A percentile compares a stretch with the other conserved stretches of the same genome.
phyloP scores from a whole-genome alignment of 2,888 invertebrate species.

The Sepiola atlantica region DNA sequence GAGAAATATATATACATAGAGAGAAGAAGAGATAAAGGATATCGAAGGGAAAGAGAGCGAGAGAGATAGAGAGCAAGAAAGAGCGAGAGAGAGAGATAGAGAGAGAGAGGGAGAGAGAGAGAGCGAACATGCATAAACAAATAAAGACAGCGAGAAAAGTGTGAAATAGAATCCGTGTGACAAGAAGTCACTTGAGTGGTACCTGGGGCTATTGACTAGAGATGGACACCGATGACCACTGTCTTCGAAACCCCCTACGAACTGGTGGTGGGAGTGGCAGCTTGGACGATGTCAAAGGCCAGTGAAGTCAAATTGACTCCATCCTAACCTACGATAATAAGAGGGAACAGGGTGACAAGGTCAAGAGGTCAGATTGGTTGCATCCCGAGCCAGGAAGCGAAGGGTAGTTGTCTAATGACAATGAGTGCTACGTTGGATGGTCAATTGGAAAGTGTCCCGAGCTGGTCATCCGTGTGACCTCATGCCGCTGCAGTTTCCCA shows the following conservation, averaged over 20 bases:
- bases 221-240: neutral
- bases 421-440: neutral
- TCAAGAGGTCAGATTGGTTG: neutral
- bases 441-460: conserved; percentile 20
- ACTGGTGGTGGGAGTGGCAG: neutral
- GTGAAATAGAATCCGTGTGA: neutral
- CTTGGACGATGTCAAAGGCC: neutral
- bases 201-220: neutral
- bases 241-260: neutral
- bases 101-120: neutral
- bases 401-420: neutral
- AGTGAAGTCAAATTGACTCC: neutral
- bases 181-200: conserved; percentile 11
- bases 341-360: neutral
- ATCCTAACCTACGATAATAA: neutral
- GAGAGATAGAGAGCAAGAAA: neutral
- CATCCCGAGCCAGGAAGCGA: neutral
- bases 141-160: neutral
- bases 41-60: too few relatives aligned
- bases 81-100: neutral
- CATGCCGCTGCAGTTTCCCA: neutral
- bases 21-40: too few relatives aligned
- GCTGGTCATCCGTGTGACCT: neutral
- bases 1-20: too few relatives aligned
- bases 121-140: too few relatives aligned